Conservation (phyloP, 2,797 vertebrate genomes). For the Alcedo quadribrachys region DNA sequence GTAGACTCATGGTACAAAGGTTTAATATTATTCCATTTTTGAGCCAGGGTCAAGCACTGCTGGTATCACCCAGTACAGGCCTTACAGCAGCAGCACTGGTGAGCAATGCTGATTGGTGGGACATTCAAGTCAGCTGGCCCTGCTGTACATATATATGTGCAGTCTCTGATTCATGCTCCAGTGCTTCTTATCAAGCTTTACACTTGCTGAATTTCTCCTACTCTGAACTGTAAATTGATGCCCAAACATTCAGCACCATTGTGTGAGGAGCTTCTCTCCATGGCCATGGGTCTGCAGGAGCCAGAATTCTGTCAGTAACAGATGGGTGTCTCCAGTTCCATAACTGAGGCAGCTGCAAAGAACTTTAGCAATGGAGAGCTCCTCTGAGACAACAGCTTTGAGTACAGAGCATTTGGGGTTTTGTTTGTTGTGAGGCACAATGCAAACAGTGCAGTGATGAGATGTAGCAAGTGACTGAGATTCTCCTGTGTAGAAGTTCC, state of each 20-base stretch:
- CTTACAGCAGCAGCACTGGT: neutral
- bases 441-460: neutral
- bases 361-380: neutral
- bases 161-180: neutral
- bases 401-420: neutral
- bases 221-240: neutral
- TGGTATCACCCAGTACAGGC: neutral
- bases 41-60: neutral
- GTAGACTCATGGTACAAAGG: neutral
- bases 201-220: neutral
- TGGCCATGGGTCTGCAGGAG: neutral
- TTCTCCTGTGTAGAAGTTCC: neutral
- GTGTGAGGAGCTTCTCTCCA: neutral
- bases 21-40: neutral
- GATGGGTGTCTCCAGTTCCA: neutral
- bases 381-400: neutral
- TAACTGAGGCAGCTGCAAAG: neutral
- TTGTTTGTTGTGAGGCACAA: neutral
- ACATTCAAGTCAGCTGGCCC: neutral
- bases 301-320: neutral
- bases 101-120: neutral
- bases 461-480: accelerated
- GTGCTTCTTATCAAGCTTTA: neutral
- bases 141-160: neutral
- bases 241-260: neutral